Conservation (phyloP, 1,140 invertebrate species). For the Eueides isabella region DNA sequence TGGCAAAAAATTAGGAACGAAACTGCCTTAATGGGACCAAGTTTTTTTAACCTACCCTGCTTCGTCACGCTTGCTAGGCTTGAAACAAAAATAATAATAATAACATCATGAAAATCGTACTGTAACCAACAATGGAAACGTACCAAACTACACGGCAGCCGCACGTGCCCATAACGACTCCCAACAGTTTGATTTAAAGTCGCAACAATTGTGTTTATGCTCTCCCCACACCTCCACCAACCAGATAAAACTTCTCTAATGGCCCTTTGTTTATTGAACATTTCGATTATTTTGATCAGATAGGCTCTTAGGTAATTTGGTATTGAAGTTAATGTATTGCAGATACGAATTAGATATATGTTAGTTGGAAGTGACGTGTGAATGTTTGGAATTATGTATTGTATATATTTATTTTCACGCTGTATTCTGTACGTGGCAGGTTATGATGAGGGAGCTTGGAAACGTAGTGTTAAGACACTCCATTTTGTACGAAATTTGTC, state of each 20-base stretch:
- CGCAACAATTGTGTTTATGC: constrained; percentile 76
- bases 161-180: constrained; percentile 74
- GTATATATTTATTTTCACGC: too few species aligned
- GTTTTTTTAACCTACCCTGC: too few species aligned
- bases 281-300: constrained; percentile 28
- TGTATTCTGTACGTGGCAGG: too few species aligned
- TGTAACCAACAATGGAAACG: constrained; percentile 33
- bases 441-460: too few species aligned
- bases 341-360: background rate
- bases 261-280: constrained; percentile 45
- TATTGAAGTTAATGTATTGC: background rate
- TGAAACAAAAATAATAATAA: too few species aligned
- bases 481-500: too few species aligned
- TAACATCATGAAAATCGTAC: constrained; percentile 21
- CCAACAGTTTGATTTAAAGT: constrained; percentile 78
- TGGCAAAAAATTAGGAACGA: too few species aligned
- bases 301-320: constrained; percentile 1
- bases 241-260: constrained; percentile 47
- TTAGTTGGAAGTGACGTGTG: background rate
- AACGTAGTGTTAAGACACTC: too few species aligned
- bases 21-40: too few species aligned
- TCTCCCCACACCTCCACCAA: constrained; percentile 28
- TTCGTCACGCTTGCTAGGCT: too few species aligned
- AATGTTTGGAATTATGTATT: background rate
- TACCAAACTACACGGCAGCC: constrained; percentile 41